A percentile compares a stretch with the other conserved stretches of the same genome.
Evolutionary conservation across 2,888 invertebrate species (phyloP).

Genomic region (Euzetes globulus): DNA sequence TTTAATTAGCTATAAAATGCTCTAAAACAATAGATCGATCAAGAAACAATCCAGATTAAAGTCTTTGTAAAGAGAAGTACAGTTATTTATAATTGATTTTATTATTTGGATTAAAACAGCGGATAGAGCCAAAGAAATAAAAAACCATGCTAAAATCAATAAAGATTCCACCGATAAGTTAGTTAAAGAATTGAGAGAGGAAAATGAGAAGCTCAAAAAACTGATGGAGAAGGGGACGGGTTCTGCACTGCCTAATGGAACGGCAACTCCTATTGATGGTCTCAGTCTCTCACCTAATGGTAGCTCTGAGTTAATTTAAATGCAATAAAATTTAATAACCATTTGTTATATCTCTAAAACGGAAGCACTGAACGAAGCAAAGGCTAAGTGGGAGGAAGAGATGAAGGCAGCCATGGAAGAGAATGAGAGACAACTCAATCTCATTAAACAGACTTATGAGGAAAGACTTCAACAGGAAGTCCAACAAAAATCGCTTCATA

Average conservation of each 20-base stretch:
- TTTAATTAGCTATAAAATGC: too few relatives aligned
- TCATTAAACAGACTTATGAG: conserved; percentile 52
- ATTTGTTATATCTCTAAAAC: neutral
- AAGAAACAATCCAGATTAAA: too few relatives aligned
- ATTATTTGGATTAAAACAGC: conserved; percentile 45
- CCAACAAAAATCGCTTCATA: conserved; percentile 43
- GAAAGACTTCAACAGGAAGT: conserved; percentile 43
- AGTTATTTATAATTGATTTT: neutral
- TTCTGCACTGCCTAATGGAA: conserved; percentile 42
- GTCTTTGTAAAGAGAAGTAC: conserved; percentile 23
- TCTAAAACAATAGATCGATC: too few relatives aligned
- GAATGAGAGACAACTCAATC: conserved; percentile 52
- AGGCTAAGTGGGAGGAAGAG: conserved; percentile 44
- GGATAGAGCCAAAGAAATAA: conserved; percentile 55
- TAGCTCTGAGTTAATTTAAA: too few relatives aligned
- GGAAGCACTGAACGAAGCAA: conserved; percentile 30
- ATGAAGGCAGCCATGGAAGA: conserved; percentile 48
- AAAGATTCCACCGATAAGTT: conserved; percentile 54
- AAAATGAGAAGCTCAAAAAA: conserved; percentile 52
- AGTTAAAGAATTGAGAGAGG: conserved; percentile 53
- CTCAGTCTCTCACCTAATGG: neutral
- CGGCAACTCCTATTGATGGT: conserved; percentile 28
- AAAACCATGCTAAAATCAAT: conserved; percentile 53
- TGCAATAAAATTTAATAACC: neutral
- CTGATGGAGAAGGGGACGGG: conserved; percentile 47